A percentile compares a stretch with the other conserved stretches of the same genome.
These are phyloP conservation scores for Ammospiza nelsoni DNA, from an alignment of 2,113 vertebrate species.

Conservation along the genomic window DNA sequence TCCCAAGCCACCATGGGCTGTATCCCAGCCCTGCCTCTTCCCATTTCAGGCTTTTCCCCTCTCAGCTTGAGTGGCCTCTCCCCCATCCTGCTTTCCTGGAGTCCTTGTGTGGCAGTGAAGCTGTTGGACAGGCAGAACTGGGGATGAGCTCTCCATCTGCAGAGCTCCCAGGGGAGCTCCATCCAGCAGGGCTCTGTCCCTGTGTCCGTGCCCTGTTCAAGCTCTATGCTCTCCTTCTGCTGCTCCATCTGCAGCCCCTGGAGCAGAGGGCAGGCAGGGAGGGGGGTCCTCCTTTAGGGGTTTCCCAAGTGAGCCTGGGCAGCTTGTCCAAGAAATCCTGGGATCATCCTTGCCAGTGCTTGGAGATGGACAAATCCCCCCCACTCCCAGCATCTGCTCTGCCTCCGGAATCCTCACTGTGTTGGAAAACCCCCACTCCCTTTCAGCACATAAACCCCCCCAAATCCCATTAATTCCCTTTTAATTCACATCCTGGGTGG, in stretches of 20 bases:
- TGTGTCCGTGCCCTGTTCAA: accelerated
- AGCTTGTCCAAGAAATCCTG: background rate
- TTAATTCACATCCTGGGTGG: background rate
- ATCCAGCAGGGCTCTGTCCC: background rate
- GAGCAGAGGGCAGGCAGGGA: background rate
- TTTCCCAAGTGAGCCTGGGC: accelerated
- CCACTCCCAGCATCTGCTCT: background rate
- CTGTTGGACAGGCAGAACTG: background rate
- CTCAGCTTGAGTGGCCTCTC: background rate
- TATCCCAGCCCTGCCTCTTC: background rate
- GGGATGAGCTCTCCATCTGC: background rate
- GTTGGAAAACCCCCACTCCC: background rate
- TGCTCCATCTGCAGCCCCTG: background rate
- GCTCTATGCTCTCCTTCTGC: background rate
- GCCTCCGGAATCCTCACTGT: accelerated
- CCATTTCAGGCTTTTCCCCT: background rate
- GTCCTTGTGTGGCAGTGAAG: background rate
- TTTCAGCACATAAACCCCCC: background rate
- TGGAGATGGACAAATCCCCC: background rate
- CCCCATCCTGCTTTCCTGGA: accelerated
- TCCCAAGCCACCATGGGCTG: accelerated
- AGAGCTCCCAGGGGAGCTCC: background rate
- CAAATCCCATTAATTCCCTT: background rate
- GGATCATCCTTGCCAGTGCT: background rate
- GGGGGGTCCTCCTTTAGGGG: background rate